phyloP scores from a whole-genome alignment of 2,113 vertebrate genomes.

The Spermophilus dauricus region DNA sequence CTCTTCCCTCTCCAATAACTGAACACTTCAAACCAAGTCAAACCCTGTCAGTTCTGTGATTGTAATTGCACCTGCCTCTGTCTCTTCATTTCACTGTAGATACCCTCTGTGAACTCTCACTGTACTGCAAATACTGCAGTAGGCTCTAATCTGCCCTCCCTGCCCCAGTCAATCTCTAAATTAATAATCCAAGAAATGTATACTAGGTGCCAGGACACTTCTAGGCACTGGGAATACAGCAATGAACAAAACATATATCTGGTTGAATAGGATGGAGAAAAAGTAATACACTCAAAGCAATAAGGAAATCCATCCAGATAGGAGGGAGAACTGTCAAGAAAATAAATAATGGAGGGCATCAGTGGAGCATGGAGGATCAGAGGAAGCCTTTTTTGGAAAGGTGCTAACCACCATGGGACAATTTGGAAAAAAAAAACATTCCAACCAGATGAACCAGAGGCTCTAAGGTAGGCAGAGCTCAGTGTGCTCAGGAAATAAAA shows the following conservation, averaged over 20 bases:
- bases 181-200: neutral
- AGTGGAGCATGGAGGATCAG: neutral
- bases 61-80: neutral
- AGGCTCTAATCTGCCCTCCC: neutral
- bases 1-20: neutral
- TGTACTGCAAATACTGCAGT: neutral
- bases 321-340: neutral
- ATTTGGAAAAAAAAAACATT: neutral
- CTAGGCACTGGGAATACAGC: neutral
- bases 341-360: neutral
- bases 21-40: neutral
- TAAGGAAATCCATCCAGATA: neutral
- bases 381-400: neutral
- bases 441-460: neutral
- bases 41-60: neutral
- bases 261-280: neutral
- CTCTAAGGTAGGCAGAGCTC: neutral
- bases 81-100: neutral
- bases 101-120: neutral
- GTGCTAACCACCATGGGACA: neutral
- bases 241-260: constrained; percentile 18
- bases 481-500: neutral
- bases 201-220: neutral
- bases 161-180: neutral
- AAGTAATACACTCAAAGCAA: neutral